phyloP scores from a whole-genome alignment of 2,113 vertebrate species.

The Coracopsis vasa region DNA sequence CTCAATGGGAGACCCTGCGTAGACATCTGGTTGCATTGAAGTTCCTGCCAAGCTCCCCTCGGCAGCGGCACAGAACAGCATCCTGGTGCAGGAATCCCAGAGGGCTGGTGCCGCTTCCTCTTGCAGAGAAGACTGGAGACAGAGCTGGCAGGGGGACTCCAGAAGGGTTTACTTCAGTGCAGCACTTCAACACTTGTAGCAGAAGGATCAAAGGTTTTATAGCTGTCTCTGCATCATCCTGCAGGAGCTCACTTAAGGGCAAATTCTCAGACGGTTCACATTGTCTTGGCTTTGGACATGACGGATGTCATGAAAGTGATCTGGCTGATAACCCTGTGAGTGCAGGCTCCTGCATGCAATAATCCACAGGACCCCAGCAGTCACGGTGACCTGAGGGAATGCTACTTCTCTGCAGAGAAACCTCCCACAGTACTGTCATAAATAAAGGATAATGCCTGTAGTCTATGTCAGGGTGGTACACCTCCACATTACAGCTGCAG shows the following conservation, averaged over 20 bases:
- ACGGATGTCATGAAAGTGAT: rapidly evolving
- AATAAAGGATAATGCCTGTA: background rate
- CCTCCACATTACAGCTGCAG: background rate
- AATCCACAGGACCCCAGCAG: background rate
- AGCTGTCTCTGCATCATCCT: background rate
- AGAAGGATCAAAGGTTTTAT: background rate
- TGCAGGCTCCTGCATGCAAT: rapidly evolving
- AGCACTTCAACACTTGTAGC: background rate
- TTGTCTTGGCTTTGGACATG: background rate
- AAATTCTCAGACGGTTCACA: rapidly evolving
- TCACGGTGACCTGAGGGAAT: background rate
- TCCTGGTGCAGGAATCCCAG: background rate
- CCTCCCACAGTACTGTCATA: background rate
- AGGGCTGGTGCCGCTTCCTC: background rate
- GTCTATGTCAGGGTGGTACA: background rate
- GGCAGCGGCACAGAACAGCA: background rate
- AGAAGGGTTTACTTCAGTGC: background rate
- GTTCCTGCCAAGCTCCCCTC: background rate
- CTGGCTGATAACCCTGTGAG: background rate
- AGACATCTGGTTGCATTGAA: background rate
- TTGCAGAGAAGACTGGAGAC: background rate
- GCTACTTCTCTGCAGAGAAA: background rate
- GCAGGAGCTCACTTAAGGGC: background rate
- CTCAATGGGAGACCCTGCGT: background rate
- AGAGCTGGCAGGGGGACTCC: background rate